Evolutionary conservation across 2,797 vertebrate genomes (phyloP), one percentile per base, ranked within the genome.

Genomic region (Alfaro cultratus): DNA sequence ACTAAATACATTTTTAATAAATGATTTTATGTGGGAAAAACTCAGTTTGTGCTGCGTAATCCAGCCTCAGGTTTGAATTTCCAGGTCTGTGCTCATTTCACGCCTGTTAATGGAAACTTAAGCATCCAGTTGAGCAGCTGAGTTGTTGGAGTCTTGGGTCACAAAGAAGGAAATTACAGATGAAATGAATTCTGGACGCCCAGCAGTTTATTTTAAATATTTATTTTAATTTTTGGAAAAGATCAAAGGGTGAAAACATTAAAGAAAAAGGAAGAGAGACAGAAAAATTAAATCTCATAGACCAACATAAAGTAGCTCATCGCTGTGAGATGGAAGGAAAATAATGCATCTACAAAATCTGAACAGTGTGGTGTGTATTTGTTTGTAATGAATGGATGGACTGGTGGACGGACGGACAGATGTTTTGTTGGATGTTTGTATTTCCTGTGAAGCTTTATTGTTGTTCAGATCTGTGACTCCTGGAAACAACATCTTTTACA

Each of bases 21-120:
- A 45, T 15, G 12, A 41, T 7, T 29, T 11, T 16, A 16, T 18
- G 70, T 70, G 21, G 1, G 81, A 5, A 62, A 57, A 23, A 21
- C 5, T 29, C 1, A 34, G 31, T 76, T 77, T 45, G 36, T 46
- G 36, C 15, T 13, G 43, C 62, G 21, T 71, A 75, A 83, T 70
- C 62, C 43, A 18, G 41, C 31, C 26, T 67, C 5, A 68, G 31
- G 77, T 87, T 8, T 79, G 36, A 84, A 84, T 79, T 80, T 84
- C 47, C 75, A 64, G 85, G 82, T 49, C 57, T 77, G 74, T 72
- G 75, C 75, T 83, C 29, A 85, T 85, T 76, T 89, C 81, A 86
- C 36, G 67, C 51, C 64, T 82, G 74, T 80, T 73, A 70, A 71
- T 31, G 55, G 68, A 73, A 74, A 34, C 75, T 67, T 51, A 51